Evolutionary conservation across 2,888 invertebrate genomes (phyloP), one percentile per base, ranked within the genome.

Genomic region (Acanthosepion lycidas): DNA sequence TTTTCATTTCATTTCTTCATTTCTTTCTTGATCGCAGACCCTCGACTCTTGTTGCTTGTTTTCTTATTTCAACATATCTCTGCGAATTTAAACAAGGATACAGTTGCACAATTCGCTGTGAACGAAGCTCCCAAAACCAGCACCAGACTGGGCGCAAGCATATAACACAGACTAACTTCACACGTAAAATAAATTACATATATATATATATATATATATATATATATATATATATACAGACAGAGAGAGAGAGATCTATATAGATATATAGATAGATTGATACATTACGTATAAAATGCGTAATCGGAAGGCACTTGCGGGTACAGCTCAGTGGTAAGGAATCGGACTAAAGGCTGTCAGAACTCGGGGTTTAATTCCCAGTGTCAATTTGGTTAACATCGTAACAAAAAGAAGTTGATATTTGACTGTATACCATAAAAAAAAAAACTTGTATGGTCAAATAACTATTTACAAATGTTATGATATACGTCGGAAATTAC

Each of bases 291-390:
- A 33, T 15, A n/a, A n/a, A 4, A 78, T 33, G 33, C n/a, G 15
- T n/a, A n/a, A 78, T 33, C 15, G 15, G 5, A 78, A 78, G 78
- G 78, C 78, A 78, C n/a, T 78, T n/a, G 78, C 78, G 78, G n/a
- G 78, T 78, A 78, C 78, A 78, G 78, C n/a, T n/a, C 78, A 78
- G 78, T 78, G 78, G 78, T 78, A 78, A 33, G 33, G 12, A 33
- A 78, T 33, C 33, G 78, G 78, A 78, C 78, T 78, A 78, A 78
- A 78, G 78, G 78, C 78, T 78, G 78, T 78, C 78, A 78, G 78
- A 33, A n/a, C n/a, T 78, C 78, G 78, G 78, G n/a, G 23, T 64
- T 26, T 23, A 64, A 64, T 64, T 64, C 64, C 64, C 64, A 64
- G 26, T 26, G 28, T 28, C 8, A 26, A 26, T 8, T n/a, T 33